phyloP scores from a whole-genome alignment of 1,140 invertebrate genomes.

The Drosophila azteca region DNA sequence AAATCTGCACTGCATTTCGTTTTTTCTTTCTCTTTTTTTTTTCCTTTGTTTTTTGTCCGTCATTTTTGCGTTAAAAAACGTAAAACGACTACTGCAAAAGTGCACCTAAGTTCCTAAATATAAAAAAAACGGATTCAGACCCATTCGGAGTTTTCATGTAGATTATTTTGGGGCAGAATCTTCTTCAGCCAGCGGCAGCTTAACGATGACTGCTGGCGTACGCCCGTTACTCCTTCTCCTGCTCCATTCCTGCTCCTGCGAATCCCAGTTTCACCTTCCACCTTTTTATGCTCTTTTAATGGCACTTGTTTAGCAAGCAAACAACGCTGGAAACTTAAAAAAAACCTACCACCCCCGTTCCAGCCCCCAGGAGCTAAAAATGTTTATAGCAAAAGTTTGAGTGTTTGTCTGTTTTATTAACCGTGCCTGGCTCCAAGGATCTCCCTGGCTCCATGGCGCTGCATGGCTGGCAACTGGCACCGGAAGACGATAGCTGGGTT shows the following conservation, averaged over 20 bases:
- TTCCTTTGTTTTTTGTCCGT: constrained; percentile 20
- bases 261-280: constrained; percentile 64
- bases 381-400: constrained; percentile 83
- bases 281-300: constrained; percentile 79
- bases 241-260: not conserved
- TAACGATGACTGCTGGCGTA: constrained; percentile 52
- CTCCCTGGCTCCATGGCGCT: not conserved
- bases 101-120: constrained; percentile 71
- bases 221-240: constrained; percentile 13
- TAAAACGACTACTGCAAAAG: constrained; percentile 70
- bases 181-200: constrained; percentile 15
- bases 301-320: constrained; percentile 80
- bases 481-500: constrained; percentile 18
- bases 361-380: constrained; percentile 52
- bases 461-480: constrained; percentile 9
- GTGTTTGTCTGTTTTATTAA: constrained; percentile 83
- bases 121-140: constrained; percentile 46
- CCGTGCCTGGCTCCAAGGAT: constrained; percentile 45
- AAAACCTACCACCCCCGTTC: constrained; percentile 38
- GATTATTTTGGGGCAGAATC: constrained; percentile 51
- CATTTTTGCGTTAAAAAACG: constrained; percentile 51
- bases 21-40: constrained; percentile 27
- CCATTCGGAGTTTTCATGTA: constrained; percentile 42
- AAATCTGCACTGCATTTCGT: constrained; percentile 62
- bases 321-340: constrained; percentile 74